These are phyloP conservation scores for Eristalis arbustorum DNA, from an alignment of 2,888 invertebrate genomes.

Conservation along the genomic window DNA sequence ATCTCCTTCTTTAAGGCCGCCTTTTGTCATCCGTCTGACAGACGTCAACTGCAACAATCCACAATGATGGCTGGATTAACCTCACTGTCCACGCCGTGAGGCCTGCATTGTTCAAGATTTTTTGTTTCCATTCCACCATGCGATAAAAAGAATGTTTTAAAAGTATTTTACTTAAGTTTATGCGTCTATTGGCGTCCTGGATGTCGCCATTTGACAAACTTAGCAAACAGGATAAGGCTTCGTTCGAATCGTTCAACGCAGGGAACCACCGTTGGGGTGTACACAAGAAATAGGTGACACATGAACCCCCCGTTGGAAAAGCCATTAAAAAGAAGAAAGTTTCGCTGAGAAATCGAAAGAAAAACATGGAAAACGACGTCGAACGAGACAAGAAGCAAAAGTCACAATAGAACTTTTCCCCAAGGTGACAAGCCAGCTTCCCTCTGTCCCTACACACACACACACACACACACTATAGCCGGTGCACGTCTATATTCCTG, in stretches of 20 bases:
- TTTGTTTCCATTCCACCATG: not conserved
- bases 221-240: not conserved
- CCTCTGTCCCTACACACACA: not conserved
- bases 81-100: not conserved
- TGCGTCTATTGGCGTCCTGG: not conserved
- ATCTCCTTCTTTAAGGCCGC: no score
- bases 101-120: not conserved
- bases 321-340: slow-evolving; percentile 47
- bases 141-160: not conserved
- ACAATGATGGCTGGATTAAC: no score
- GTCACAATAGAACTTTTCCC: slow-evolving; percentile 38
- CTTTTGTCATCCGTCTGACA: no score
- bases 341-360: slow-evolving; percentile 32
- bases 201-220: not conserved
- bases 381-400: slow-evolving; percentile 1
- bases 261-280: not conserved
- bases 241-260: not conserved
- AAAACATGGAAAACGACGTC: slow-evolving; percentile 31
- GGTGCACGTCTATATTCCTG: not conserved
- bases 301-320: not conserved
- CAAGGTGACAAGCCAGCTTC: slow-evolving; percentile 8
- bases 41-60: no score
- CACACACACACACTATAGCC: not conserved
- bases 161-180: not conserved
- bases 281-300: slow-evolving; percentile 25